Percentiles rank a stretch among this genome's conserved stretches.
These are phyloP conservation scores for Crotalus horridus DNA, from an alignment of 2,113 vertebrate genomes.

Conservation along the genomic window DNA sequence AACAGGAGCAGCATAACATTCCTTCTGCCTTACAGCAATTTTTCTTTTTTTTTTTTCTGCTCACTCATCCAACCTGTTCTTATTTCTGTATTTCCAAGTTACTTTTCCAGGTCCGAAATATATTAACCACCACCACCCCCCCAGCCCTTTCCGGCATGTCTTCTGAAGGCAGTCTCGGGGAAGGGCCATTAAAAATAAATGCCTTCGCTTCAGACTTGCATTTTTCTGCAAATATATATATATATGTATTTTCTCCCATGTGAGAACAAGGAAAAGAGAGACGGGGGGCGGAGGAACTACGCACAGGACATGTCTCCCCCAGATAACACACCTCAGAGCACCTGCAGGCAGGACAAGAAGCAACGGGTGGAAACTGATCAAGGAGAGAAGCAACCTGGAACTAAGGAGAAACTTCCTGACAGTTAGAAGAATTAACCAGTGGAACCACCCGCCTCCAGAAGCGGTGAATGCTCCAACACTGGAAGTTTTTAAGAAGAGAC, in stretches of 20 bases:
- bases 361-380: no score
- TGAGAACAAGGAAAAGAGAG: background rate
- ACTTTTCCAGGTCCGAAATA: background rate
- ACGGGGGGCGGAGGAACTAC: background rate
- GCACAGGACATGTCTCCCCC: background rate
- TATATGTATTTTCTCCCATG: background rate
- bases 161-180: background rate
- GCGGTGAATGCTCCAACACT: no score
- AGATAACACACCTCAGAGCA: no score
- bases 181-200: background rate
- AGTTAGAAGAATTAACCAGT: background rate
- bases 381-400: no score
- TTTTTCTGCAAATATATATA: background rate
- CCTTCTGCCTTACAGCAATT: background rate
- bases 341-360: no score
- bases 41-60: background rate
- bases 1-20: background rate
- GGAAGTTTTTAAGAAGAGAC: no score
- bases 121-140: background rate
- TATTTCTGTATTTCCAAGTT: background rate
- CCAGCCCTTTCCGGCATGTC: background rate
- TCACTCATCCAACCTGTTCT: background rate
- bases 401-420: background rate
- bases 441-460: no score
- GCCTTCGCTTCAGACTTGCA: background rate